Evolutionary conservation across 1,140 invertebrate species (phyloP).

Genomic region (Callitettix versicolor): DNA sequence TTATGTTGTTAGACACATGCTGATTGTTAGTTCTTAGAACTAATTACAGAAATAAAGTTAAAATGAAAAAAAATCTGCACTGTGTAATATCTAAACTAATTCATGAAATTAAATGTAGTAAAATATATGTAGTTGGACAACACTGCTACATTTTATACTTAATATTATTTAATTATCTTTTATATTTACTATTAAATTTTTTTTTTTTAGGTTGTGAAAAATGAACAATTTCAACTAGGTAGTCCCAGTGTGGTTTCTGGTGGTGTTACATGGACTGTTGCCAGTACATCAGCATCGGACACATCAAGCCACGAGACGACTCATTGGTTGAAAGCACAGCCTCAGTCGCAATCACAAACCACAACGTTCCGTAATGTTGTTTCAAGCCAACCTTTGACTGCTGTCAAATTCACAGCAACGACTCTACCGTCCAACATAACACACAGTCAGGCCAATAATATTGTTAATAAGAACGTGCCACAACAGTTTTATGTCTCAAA

Average conservation of each 20-base stretch:
- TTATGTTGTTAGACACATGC: no score
- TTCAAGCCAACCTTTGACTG: background rate
- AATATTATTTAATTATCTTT: no score
- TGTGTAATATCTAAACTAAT: no score
- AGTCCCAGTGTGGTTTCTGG: no score
- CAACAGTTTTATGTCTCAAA: no score
- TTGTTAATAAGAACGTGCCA: background rate
- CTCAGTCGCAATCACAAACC: background rate
- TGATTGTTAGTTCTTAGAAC: no score
- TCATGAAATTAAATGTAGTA: no score
- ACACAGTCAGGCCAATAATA: background rate
- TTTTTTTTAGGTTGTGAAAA: conserved; percentile 2
- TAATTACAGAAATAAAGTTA: no score
- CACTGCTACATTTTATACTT: no score
- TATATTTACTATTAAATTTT: no score
- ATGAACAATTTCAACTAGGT: background rate
- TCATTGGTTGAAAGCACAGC: background rate
- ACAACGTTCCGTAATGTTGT: background rate
- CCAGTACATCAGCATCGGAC: background rate
- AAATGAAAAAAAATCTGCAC: no score
- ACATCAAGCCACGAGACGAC: background rate
- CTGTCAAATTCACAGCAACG: background rate
- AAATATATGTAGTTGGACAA: no score
- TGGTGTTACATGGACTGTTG: background rate
- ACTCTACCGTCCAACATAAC: background rate